Evolutionary conservation across 2,797 vertebrate species (phyloP).

Genomic region (Loris lydekkerianus): DNA sequence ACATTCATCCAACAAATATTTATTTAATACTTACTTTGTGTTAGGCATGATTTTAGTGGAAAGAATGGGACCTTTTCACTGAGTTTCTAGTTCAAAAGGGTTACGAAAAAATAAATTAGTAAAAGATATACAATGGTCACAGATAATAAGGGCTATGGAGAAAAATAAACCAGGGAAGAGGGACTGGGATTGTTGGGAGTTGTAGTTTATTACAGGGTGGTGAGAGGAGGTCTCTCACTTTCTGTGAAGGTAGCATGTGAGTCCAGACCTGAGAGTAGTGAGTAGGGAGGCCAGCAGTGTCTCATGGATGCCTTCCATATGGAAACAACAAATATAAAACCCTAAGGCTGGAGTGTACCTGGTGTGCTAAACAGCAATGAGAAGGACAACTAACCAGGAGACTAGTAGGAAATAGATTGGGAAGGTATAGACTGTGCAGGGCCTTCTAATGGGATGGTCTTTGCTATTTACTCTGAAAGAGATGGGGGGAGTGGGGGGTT

Average conservation of each 20-base stretch:
- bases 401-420: background rate
- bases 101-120: background rate
- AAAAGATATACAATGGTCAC: background rate
- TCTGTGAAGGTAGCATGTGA: background rate
- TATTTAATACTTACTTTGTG: slow-evolving; percentile 8
- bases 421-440: background rate
- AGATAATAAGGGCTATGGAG: background rate
- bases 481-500: background rate
- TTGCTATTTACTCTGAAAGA: background rate
- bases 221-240: background rate
- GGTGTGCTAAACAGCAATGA: background rate
- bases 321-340: background rate
- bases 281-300: background rate
- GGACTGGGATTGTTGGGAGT: background rate
- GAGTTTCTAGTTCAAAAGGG: slow-evolving; percentile 1
- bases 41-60: background rate
- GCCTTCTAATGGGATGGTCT: background rate
- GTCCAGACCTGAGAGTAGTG: background rate
- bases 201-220: background rate
- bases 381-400: background rate
- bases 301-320: background rate
- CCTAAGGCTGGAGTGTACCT: background rate
- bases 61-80: background rate
- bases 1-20: background rate
- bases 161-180: background rate